A percentile compares a stretch with the other conserved stretches of the same genome.
phyloP scores from a whole-genome alignment of 2,888 invertebrate genomes.

The Tortricodes alternella region DNA sequence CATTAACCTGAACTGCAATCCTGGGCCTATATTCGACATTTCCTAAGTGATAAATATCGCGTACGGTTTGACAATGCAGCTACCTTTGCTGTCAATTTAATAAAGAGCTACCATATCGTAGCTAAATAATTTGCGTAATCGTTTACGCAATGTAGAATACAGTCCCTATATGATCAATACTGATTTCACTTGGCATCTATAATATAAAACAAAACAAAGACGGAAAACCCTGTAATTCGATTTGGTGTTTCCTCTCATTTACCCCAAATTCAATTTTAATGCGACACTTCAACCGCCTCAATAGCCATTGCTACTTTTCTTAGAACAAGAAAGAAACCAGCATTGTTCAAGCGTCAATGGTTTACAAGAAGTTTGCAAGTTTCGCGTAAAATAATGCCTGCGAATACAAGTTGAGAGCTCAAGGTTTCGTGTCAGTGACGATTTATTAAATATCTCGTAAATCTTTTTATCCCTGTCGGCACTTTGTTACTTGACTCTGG shows the following conservation, averaged over 20 bases:
- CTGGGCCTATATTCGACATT: no score
- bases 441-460: slow-evolving; percentile 44
- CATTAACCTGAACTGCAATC: no score
- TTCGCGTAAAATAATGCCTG: neutral
- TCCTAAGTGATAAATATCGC: no score
- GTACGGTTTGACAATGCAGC: no score
- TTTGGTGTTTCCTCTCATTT: slow-evolving; percentile 13
- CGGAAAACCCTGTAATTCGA: slow-evolving; percentile 28
- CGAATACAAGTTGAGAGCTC: slow-evolving; percentile 8
- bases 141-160: no score
- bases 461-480: slow-evolving; percentile 39
- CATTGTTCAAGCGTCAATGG: slow-evolving; percentile 1
- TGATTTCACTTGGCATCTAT: neutral
- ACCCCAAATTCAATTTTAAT: slow-evolving; percentile 1
- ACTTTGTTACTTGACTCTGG: slow-evolving; percentile 30
- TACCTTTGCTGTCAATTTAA: no score
- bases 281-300: neutral
- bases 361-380: neutral
- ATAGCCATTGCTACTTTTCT: neutral
- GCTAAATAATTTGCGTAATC: no score
- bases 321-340: neutral
- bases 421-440: slow-evolving; percentile 30
- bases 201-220: slow-evolving; percentile 21
- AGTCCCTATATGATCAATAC: slow-evolving; percentile 3
- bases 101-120: no score